Base-by-base conservation (phyloP, 2,797 vertebrate species). In the Cossypha polioptera region DNA sequence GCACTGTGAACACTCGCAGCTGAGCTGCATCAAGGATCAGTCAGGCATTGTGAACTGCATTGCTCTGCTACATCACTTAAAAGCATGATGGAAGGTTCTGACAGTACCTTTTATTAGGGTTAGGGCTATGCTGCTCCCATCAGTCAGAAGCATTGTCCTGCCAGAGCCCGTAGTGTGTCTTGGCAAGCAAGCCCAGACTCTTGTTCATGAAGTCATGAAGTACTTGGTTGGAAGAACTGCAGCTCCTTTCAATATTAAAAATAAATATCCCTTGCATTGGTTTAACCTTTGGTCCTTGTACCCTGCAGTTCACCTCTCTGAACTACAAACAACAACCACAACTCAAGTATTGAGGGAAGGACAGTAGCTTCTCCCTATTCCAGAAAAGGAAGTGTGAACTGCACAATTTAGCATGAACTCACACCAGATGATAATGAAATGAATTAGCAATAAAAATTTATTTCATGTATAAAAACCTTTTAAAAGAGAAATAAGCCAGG, bases 371-470 rank as follows among this genome's bases (percentile, higher is more conserved):
- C 38, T 73, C 31, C 26, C 25, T 51, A 4, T n/a, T 86, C 15
- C 66, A 81, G 40, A 63, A 66, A 55, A 81, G 25, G 24, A 90
- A 53, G 11, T 6, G 9, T 66, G 43, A 88, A 86, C 26, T 26
- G 36, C n/a, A 24, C 54, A 76, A 53, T 82, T 82, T 86, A 83
- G 50, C 79, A 81, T 73, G 38, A 88, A 74, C 65, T 36, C 74
- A 55, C 14, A 91, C 35, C 55, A 94, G 67, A 59, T 36, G 31
- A 90, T 86, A 80, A 95, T 83, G 25, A 91, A 95, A 91, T 67
- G 42, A 95, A 94, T 78, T 91, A 88, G 82, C 62, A 86, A 82
- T 92, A 92, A 94, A 95, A 66, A 65, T 38, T 76, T 87, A 87
- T 82, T 92, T 92, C 38, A 85, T 78, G 38, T 79, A 82, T 53